A percentile compares a stretch with the other conserved stretches of the same genome.
Evolutionary conservation across 2,888 invertebrate genomes (phyloP).

Genomic region (Ichneumoninae sp.): DNA sequence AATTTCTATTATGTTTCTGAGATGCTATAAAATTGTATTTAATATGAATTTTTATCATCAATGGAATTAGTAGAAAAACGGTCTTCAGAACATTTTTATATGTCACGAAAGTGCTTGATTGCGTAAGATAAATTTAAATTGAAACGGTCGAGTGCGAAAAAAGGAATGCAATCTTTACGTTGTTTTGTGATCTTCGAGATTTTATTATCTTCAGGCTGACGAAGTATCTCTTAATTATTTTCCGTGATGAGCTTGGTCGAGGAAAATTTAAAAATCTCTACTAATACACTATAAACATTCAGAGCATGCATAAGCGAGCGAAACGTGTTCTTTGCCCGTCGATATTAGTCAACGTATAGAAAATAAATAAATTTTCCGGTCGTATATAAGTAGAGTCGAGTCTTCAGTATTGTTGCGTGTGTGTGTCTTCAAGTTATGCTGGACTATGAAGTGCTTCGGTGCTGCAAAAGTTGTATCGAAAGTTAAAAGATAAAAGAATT

Average conservation of each 20-base stretch:
- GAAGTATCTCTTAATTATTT: slow-evolving; percentile 34
- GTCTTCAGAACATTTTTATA: not conserved
- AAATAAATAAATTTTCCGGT: slow-evolving; percentile 20
- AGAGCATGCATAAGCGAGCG: slow-evolving; percentile 48
- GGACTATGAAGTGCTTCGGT: not conserved
- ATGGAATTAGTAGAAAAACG: not conserved
- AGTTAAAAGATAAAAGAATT: not conserved
- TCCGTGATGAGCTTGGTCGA: slow-evolving; percentile 52
- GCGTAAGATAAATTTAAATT: not conserved
- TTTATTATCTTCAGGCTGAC: slow-evolving; percentile 52
- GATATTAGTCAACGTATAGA: not conserved
- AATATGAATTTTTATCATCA: not conserved
- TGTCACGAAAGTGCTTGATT: not conserved
- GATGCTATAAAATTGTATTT: not conserved
- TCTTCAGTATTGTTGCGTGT: slow-evolving; percentile 31
- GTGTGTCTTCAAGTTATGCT: not conserved
- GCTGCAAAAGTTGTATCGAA: not conserved
- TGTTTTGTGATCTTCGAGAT: slow-evolving; percentile 17
- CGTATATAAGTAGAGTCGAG: slow-evolving; percentile 1
- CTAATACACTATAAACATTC: slow-evolving; percentile 23
- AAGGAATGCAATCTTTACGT: not conserved
- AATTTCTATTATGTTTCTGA: not conserved
- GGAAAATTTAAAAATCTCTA: not conserved
- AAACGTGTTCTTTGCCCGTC: slow-evolving; percentile 3
- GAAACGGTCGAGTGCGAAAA: not conserved